Conservation (phyloP, 2,113 vertebrate species). For the Rhabdomys dilectus region DNA sequence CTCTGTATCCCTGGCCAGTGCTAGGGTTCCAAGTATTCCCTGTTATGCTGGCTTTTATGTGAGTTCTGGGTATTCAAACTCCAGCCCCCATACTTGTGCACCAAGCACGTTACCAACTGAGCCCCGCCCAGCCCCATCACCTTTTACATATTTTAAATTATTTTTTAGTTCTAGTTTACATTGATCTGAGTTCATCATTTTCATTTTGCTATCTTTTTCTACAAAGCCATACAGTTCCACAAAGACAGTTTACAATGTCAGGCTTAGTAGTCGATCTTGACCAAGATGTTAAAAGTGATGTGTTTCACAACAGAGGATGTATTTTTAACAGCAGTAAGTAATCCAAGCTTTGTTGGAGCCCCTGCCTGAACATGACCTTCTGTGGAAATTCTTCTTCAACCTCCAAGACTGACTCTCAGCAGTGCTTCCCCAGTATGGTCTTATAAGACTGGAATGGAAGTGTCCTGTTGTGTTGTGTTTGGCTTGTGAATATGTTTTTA, state of each 20-base stretch:
- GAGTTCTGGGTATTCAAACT: background rate
- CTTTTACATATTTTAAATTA: background rate
- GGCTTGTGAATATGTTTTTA: background rate
- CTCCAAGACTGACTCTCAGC: background rate
- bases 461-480: background rate
- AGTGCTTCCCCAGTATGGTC: background rate
- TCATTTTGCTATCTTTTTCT: background rate
- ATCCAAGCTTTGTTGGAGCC: background rate
- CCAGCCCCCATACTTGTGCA: background rate
- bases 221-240: background rate
- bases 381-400: background rate
- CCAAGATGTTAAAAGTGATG: background rate
- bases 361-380: background rate
- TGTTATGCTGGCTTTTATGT: background rate
- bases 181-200: slow-evolving; percentile 32
- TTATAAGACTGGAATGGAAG: background rate
- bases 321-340: background rate
- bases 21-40: too few relatives aligned
- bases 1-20: background rate
- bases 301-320: background rate
- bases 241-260: background rate
- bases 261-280: slow-evolving; percentile 11
- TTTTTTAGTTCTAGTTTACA: slow-evolving; percentile 21
- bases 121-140: background rate
- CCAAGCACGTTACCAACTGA: background rate